phyloP scores from a whole-genome alignment of 2,797 vertebrate genomes.

The Crocidura indochinensis region DNA sequence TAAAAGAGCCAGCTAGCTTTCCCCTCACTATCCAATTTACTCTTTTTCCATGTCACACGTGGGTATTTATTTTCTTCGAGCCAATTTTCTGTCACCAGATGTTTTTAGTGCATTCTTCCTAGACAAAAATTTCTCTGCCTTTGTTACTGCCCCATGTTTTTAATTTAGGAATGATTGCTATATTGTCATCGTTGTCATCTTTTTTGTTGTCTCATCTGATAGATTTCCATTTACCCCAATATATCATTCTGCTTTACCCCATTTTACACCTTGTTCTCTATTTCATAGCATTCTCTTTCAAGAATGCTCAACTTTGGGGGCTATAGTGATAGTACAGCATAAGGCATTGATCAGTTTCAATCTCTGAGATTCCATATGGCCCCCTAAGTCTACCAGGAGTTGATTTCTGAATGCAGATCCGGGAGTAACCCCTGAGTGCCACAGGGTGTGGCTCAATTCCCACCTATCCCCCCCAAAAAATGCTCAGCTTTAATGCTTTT shows the following conservation, averaged over 20 bases:
- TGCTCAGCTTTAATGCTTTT: neutral
- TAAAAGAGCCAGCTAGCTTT: neutral
- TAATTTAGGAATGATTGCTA: constrained; percentile 9
- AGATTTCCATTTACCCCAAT: neutral
- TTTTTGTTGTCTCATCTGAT: neutral
- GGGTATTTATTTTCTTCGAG: neutral
- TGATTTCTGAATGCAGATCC: no score
- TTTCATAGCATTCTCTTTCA: neutral
- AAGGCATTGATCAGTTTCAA: no score
- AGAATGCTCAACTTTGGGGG: neutral
- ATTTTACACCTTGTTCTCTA: neutral
- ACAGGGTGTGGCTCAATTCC: no score
- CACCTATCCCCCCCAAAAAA: neutral
- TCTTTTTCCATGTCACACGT: neutral
- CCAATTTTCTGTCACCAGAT: neutral
- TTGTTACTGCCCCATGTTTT: no score
- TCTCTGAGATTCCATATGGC: no score
- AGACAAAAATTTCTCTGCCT: neutral
- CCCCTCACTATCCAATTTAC: neutral
- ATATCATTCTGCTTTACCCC: neutral
- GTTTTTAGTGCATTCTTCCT: neutral
- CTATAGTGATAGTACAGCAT: no score
- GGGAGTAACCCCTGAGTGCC: no score
- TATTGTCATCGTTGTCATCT: neutral
- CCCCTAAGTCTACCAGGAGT: no score